These are phyloP conservation scores for Yasuhikotakia modesta DNA, from an alignment of 2,797 vertebrate genomes.

Conservation along the genomic window DNA sequence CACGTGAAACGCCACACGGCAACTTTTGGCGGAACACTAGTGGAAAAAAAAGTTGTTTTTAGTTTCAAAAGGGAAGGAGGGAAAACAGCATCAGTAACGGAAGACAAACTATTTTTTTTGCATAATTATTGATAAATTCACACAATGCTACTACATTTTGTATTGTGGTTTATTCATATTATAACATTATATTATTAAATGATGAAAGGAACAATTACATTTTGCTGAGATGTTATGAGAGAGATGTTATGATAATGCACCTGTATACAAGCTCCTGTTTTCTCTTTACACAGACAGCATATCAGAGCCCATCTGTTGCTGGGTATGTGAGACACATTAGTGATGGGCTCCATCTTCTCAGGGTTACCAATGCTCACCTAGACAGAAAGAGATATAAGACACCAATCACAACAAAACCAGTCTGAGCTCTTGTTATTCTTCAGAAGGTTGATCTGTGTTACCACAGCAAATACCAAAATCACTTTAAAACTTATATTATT, in stretches of 20 bases:
- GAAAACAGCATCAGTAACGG: too few species aligned
- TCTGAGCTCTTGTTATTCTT: not conserved
- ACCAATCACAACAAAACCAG: conserved; percentile 19
- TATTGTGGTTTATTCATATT: too few species aligned
- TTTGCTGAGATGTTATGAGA: not conserved
- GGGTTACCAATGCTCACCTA: conserved; percentile 95
- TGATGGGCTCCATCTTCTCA: conserved; percentile 99
- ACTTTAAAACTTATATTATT: not conserved
- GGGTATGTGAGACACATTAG: conserved; percentile 96
- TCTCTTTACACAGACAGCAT: conserved; percentile 95
- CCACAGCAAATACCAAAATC: not conserved
- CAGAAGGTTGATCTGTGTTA: not conserved
- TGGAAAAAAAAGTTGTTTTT: not conserved
- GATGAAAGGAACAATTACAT: not conserved
- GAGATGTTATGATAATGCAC: conserved; percentile 65
- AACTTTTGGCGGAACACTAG: conserved; percentile 96
- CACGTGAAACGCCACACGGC: conserved; percentile 94
- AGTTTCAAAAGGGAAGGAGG: not conserved
- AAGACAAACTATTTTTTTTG: too few species aligned
- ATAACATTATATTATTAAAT: too few species aligned
- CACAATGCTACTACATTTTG: too few species aligned
- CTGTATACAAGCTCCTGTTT: conserved; percentile 95
- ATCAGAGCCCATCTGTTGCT: conserved; percentile 94
- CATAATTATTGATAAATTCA: too few species aligned
- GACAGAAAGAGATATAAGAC: conserved; percentile 3